Percentiles rank a stretch among this genome's conserved stretches.
phyloP scores from a whole-genome alignment of 2,797 vertebrate species.

The Xenentodon cancila region DNA sequence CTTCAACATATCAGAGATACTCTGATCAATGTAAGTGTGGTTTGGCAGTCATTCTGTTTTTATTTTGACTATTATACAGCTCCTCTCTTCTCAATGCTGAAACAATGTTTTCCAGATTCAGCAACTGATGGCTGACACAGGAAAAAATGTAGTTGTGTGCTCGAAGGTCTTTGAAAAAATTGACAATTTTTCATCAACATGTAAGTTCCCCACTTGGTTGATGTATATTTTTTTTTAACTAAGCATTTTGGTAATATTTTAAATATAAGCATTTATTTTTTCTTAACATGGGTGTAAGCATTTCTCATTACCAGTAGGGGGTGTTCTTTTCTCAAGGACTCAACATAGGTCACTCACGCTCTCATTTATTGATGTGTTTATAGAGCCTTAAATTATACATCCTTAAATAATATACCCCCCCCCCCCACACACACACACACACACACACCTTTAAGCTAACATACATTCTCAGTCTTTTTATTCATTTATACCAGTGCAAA shows the following conservation, averaged over 20 bases:
- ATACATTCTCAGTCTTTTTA: constrained; percentile 7
- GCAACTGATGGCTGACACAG: constrained; percentile 65
- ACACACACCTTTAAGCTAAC: too few species aligned
- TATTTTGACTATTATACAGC: background rate
- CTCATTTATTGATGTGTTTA: background rate
- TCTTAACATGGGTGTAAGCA: background rate
- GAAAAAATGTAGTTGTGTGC: constrained; percentile 66
- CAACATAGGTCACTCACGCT: too few species aligned
- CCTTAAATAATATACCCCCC: background rate
- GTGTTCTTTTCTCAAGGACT: constrained; percentile 34
- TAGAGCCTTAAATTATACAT: background rate
- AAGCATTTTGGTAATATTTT: background rate
- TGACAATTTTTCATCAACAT: constrained; percentile 63
- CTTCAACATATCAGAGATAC: constrained; percentile 81
- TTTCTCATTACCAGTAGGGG: constrained; percentile 55
- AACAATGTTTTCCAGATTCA: constrained; percentile 72
- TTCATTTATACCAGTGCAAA: constrained; percentile 67
- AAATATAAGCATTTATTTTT: background rate
- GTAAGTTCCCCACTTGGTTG: constrained; percentile 64
- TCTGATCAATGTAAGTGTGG: constrained; percentile 86
- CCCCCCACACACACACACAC: too few species aligned
- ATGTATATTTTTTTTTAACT: background rate
- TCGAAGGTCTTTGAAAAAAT: constrained; percentile 71
- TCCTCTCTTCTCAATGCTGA: background rate
- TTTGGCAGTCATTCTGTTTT: background rate